Percentiles rank a stretch among this genome's conserved stretches.
Conservation (phyloP, 2,888 invertebrate genomes). For the Limnephilus lunatus region DNA sequence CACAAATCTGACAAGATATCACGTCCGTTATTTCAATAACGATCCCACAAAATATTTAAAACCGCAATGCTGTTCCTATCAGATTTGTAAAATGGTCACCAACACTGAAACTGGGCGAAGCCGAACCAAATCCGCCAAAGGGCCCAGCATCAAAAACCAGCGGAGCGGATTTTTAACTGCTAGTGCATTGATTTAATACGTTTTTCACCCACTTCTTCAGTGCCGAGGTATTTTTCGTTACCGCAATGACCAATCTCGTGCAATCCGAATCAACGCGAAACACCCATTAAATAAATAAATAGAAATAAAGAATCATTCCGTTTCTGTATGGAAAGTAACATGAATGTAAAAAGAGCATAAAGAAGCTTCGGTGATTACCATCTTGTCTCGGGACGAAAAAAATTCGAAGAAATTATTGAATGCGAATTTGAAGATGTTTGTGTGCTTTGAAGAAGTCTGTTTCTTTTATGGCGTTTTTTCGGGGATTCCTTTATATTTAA, state of each 20-base stretch:
- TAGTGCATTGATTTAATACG: background rate
- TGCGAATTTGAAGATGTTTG: background rate
- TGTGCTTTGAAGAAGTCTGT: background rate
- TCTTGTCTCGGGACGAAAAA: background rate
- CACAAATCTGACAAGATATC: too few relatives aligned
- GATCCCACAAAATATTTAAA: too few relatives aligned
- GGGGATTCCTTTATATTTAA: background rate
- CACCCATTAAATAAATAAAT: slow-evolving; percentile 2
- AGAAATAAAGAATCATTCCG: background rate
- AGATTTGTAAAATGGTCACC: too few relatives aligned
- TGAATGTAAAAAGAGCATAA: background rate
- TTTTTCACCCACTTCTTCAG: background rate
- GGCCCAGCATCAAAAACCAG: too few relatives aligned
- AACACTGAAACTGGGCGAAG: too few relatives aligned
- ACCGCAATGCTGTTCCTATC: too few relatives aligned
- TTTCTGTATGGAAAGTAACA: background rate
- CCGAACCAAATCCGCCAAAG: too few relatives aligned
- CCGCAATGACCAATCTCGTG: background rate
- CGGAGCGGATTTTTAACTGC: too few relatives aligned
- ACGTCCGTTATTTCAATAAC: too few relatives aligned
- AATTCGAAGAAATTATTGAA: background rate
- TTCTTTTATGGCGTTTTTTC: background rate
- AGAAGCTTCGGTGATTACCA: background rate
- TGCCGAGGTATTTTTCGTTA: background rate
- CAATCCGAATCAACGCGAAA: background rate